Conservation (phyloP, 2,113 vertebrate species). For the Isichthys henryi region DNA sequence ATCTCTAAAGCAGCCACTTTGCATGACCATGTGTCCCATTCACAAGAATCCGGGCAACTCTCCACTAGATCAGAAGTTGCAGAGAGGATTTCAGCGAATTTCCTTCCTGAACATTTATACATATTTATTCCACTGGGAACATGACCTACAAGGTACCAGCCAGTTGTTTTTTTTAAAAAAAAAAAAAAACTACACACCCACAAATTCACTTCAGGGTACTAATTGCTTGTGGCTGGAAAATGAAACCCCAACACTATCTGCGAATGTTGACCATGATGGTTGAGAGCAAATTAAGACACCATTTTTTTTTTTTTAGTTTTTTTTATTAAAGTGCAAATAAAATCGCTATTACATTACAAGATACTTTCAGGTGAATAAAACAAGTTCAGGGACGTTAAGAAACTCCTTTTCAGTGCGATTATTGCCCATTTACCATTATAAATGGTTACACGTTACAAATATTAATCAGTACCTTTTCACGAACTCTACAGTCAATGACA, state of each 20-base stretch:
- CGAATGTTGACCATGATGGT: neutral
- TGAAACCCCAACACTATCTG: neutral
- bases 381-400: neutral
- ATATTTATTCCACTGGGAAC: neutral
- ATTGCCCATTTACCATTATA: neutral
- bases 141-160: neutral
- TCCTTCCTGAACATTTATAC: neutral
- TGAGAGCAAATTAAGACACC: neutral
- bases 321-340: constrained; percentile 4
- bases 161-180: neutral
- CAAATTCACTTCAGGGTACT: neutral
- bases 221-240: neutral
- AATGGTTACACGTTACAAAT: neutral
- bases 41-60: neutral
- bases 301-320: neutral
- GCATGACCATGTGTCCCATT: neutral
- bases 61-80: neutral
- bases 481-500: neutral
- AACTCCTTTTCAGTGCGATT: neutral
- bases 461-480: neutral
- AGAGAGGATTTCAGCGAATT: neutral
- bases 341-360: neutral
- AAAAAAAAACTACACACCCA: neutral
- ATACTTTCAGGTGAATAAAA: neutral
- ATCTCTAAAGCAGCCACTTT: neutral